Conservation (phyloP, 2,888 invertebrate species). For the Chrysopilus asiliformis region DNA sequence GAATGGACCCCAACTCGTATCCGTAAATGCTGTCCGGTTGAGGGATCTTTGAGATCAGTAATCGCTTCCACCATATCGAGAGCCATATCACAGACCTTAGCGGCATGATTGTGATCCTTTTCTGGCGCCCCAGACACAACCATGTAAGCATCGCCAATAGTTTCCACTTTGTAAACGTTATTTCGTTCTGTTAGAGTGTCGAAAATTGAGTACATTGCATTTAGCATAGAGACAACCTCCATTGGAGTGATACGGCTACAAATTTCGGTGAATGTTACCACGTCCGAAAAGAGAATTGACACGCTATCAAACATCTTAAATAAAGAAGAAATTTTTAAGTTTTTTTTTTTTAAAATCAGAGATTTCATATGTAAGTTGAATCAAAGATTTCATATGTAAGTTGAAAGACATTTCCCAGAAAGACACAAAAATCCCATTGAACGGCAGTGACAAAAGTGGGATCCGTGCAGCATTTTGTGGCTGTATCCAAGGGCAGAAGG, state of each 20-base stretch:
- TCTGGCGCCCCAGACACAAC: conserved; percentile 92
- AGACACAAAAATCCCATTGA: too few relatives aligned
- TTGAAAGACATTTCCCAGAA: not conserved
- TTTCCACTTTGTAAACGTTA: conserved; percentile 93
- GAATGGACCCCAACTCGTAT: conserved; percentile 82
- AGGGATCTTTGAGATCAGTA: conserved; percentile 80
- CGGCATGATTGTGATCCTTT: conserved; percentile 78
- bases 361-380: not conserved
- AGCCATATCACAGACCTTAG: conserved; percentile 89
- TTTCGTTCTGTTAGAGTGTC: conserved; percentile 87
- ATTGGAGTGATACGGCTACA: conserved; percentile 92
- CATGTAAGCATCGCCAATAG: conserved; percentile 98
- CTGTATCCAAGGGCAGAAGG: too few relatives aligned
- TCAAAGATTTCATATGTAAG: not conserved
- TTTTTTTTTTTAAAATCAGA: too few relatives aligned
- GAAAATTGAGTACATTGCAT: conserved; percentile 96
- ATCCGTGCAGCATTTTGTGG: too few relatives aligned
- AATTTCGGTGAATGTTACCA: conserved; percentile 95
- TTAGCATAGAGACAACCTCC: conserved; percentile 96
- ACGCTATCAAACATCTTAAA: conserved; percentile 89
- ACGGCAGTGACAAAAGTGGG: too few relatives aligned
- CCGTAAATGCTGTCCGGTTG: conserved; percentile 71
- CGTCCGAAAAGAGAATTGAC: conserved; percentile 93
- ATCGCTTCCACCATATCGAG: conserved; percentile 92
- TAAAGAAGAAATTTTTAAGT: too few relatives aligned